Conservation (phyloP, 2,888 invertebrate species). For the Vesta saturnalis region DNA sequence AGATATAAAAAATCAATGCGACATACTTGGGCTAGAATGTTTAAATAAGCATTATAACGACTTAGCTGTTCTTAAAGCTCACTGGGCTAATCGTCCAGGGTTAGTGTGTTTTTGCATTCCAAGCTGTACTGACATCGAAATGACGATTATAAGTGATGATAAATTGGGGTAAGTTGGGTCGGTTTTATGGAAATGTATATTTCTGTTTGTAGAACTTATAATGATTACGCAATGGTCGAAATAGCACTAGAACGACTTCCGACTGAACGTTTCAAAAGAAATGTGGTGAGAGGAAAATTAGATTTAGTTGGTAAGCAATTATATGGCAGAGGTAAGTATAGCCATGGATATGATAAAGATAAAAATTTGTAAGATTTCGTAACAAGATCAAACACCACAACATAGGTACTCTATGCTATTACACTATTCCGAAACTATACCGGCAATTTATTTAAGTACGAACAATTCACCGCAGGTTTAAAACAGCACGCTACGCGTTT, state of each 20-base stretch:
- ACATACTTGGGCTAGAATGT: conserved; percentile 73
- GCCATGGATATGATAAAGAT: neutral
- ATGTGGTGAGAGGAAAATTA: conserved; percentile 70
- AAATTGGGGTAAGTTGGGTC: conserved; percentile 56
- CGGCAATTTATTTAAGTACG: no score
- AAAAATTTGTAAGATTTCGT: neutral
- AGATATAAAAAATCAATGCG: conserved; percentile 68
- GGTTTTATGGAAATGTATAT: neutral
- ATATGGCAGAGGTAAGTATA: neutral
- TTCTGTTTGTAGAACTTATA: conserved; percentile 51
- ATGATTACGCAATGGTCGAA: conserved; percentile 63
- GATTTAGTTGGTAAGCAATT: conserved; percentile 72
- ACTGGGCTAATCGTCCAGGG: conserved; percentile 72
- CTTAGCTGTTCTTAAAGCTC: conserved; percentile 72
- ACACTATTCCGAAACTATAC: no score
- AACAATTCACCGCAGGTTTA: no score
- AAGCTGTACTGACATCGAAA: conserved; percentile 77
- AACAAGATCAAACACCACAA: neutral
- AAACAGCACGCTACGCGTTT: no score
- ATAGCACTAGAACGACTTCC: conserved; percentile 73
- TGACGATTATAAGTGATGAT: conserved; percentile 70
- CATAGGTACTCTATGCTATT: neutral
- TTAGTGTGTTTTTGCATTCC: conserved; percentile 75
- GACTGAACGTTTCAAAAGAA: conserved; percentile 73
- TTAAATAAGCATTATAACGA: conserved; percentile 69